These are phyloP conservation scores for Phacellophora camtschatica DNA, from an alignment of 30 jellyfish, hydroid and myxozoan genomes.

Conservation along the genomic window DNA sequence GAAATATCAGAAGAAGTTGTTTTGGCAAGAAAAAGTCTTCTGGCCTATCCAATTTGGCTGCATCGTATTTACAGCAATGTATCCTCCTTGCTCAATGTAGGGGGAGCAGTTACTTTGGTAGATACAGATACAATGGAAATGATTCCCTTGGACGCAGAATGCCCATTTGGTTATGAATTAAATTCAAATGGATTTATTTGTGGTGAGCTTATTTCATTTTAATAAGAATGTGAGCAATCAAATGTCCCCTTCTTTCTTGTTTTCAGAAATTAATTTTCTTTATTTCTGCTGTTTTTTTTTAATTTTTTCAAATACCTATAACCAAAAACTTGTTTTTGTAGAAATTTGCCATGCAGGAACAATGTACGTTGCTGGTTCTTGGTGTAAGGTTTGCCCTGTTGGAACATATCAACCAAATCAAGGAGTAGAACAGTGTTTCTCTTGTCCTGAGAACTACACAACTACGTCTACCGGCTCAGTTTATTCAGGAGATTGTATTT, in stretches of 20 bases:
- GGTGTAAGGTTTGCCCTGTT: slow-evolving; percentile 38
- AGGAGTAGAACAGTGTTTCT: slow-evolving; percentile 2
- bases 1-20: slow-evolving; percentile 42
- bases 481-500: slow-evolving; percentile 11
- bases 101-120: neutral
- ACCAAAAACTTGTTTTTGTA: neutral
- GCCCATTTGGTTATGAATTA: slow-evolving; percentile 40
- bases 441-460: slow-evolving; percentile 16
- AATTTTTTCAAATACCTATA: no score
- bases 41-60: slow-evolving; percentile 45
- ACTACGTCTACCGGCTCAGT: slow-evolving; percentile 39
- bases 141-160: slow-evolving; percentile 1
- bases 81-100: neutral
- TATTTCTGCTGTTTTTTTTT: no score
- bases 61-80: slow-evolving; percentile 25
- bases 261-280: no score
- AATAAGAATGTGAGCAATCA: no score
- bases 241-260: no score
- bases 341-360: slow-evolving; percentile 77
- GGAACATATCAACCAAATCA: slow-evolving; percentile 58
- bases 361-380: slow-evolving; percentile 17
- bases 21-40: slow-evolving; percentile 62
- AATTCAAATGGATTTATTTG: slow-evolving; percentile 62
- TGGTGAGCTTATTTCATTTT: slow-evolving; percentile 18
- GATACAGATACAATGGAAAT: slow-evolving; percentile 45